Evolutionary conservation across 92 coral and sea anemone species (phyloP).

Genomic region (Muricea muricata): DNA sequence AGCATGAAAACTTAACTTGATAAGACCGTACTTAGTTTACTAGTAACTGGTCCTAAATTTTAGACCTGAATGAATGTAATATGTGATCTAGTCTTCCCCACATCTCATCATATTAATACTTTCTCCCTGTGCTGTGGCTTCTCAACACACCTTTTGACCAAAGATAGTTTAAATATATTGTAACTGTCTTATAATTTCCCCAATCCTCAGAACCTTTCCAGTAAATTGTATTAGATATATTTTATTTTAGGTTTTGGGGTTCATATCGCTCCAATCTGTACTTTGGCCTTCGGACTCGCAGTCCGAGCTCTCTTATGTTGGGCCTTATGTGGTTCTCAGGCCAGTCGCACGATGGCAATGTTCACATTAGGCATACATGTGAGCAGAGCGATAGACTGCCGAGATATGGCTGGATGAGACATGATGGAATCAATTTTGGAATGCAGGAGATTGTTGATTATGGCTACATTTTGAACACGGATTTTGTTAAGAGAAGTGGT

Average conservation of each 20-base stretch:
- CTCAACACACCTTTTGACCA: no score
- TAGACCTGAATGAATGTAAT: no score
- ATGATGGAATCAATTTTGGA: constrained; percentile 94
- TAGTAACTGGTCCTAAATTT: no score
- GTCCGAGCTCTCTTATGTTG: constrained; percentile 86
- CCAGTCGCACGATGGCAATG: constrained; percentile 79
- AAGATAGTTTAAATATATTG: no score
- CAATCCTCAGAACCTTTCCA: constrained; percentile 27
- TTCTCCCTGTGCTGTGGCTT: no score
- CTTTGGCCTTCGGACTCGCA: constrained; percentile 95
- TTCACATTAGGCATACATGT: constrained; percentile 90
- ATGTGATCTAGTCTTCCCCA: no score
- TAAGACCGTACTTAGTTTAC: no score
- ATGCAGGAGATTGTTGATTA: constrained; percentile 86
- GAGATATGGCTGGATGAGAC: constrained; percentile 96
- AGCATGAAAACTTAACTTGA: no score
- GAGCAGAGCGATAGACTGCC: constrained; percentile 87
- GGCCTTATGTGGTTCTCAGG: constrained; percentile 99
- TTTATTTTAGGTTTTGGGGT: constrained; percentile 82
- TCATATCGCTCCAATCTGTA: constrained; percentile 92
- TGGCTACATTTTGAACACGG: constrained; percentile 82
- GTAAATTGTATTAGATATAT: background rate
- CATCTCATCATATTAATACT: no score
- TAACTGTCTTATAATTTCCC: no score
- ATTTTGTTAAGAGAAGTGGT: constrained; percentile 80